Percentiles rank a stretch among this genome's conserved stretches.
These are phyloP conservation scores for Stenurella melanura DNA, from an alignment of 2,888 invertebrate genomes.

Conservation along the genomic window DNA sequence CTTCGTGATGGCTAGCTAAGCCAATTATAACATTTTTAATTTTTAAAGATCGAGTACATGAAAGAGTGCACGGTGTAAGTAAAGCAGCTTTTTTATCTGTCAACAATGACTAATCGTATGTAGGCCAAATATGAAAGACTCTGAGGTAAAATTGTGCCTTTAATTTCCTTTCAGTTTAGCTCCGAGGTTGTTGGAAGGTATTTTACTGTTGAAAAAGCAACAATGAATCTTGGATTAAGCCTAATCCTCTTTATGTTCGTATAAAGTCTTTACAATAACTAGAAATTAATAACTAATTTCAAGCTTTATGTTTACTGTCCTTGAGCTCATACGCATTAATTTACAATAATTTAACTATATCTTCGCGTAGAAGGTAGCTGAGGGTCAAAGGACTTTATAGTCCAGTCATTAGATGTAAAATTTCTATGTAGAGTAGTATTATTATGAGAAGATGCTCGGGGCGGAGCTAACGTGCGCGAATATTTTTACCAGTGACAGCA, in stretches of 20 bases:
- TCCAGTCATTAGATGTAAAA: no score
- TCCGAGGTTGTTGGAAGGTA: background rate
- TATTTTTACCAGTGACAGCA: no score
- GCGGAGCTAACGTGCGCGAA: no score
- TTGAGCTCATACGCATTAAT: background rate
- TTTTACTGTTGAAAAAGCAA: conserved; percentile 4
- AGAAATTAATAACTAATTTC: conserved; percentile 22
- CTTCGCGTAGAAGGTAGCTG: conserved; percentile 39
- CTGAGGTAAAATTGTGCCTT: background rate
- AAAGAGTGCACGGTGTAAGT: conserved; percentile 6
- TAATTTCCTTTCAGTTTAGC: background rate
- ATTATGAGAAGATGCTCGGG: no score
- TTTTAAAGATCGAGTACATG: conserved; percentile 1
- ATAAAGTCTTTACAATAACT: conserved; percentile 19
- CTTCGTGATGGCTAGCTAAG: conserved; percentile 36
- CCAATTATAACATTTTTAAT: conserved; percentile 30
- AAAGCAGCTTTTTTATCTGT: background rate
- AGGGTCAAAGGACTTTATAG: conserved; percentile 48
- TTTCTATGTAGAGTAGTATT: no score
- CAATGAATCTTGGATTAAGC: conserved; percentile 5
- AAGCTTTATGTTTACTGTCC: background rate
- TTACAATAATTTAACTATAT: conserved; percentile 19
- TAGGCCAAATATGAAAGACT: conserved; percentile 14
- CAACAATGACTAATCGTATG: conserved; percentile 27
- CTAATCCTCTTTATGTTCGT: conserved; percentile 21